Evolutionary conservation across 2,113 vertebrate genomes (phyloP), one percentile per base, ranked within the genome.

Genomic region (Upupa epops): DNA sequence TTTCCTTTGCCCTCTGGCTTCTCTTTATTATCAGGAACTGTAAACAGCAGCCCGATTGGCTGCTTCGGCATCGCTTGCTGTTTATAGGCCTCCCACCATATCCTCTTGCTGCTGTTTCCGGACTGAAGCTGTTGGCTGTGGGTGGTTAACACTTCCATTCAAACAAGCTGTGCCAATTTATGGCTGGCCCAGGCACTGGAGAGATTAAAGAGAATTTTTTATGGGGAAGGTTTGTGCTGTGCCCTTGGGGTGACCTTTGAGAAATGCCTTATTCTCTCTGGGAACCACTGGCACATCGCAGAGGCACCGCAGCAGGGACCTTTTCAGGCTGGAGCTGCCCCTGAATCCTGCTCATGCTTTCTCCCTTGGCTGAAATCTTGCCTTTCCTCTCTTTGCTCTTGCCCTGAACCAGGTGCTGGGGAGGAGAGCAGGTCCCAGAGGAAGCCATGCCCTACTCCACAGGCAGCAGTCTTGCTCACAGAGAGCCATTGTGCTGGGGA

Each of bases 211-310:
- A 68, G 96, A 96, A 93, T 96, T 72, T 87, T 93, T 93, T 45
- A 96, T 93, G 93, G 86, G 31, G 83, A 92, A 83, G 86, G 93
- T 93, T 95, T 1, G 80, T 13, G 5, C 85, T 78, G 52, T 89
- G 94, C 93, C 96, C 96, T 97, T 97, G 95, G 93, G 87, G 72
- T 94, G 92, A 96, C 95, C 95, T 96, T 91, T 96, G 89, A 94
- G 81, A 92, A 74, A 73, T 54, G 75, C 82, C 87, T 94, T 80
- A 63, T 65, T 96, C 84, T 92, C 89, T 75, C 88, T 71, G 94
- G 91, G 92, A 87, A 69, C 34, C 40, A 64, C 83, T 15, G 9
- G 69, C 61, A 19, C 5, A 1, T 72, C 2, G 0, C 52, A 78
- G 91, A 85, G 45, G 52, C 18, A 13, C 80, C 25, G 24, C 68